A percentile compares a stretch with the other conserved stretches of the same genome.
Conservation (phyloP, 2,797 vertebrate genomes). For the Linurgus olivaceus region DNA sequence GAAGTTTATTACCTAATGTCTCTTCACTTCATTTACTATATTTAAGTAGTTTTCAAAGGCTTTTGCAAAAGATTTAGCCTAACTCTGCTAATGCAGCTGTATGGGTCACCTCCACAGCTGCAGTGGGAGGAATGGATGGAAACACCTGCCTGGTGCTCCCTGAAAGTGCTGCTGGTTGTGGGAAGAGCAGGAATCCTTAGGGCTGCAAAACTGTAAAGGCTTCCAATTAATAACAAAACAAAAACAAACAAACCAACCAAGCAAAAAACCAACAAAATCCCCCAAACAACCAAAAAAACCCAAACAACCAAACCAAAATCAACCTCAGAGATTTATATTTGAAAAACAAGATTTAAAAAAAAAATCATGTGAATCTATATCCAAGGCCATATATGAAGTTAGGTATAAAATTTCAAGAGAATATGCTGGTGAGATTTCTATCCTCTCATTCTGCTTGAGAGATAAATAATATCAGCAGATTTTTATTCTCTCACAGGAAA, state of each 20-base stretch:
- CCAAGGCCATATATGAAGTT: neutral
- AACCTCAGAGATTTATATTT: neutral
- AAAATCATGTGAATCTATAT: neutral
- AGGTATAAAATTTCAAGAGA: neutral
- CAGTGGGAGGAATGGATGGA: neutral
- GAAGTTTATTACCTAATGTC: neutral
- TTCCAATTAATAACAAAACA: neutral
- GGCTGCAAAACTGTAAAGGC: neutral
- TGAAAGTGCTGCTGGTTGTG: neutral
- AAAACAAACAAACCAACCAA: neutral
- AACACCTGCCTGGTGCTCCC: neutral
- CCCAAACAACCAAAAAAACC: accelerated
- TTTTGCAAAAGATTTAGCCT: neutral
- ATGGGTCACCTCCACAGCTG: neutral
- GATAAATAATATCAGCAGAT: neutral
- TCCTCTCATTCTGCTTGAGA: neutral
- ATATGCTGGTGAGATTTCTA: neutral
- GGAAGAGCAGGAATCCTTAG: neutral
- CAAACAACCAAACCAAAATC: neutral
- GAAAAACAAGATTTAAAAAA: neutral
- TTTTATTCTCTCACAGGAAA: neutral
- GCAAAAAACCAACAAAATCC: accelerated
- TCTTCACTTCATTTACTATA: neutral
- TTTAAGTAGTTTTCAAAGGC: neutral
- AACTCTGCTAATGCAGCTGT: neutral